Conservation (phyloP, 2,797 vertebrate genomes). For the Oreochromis mossambicus region DNA sequence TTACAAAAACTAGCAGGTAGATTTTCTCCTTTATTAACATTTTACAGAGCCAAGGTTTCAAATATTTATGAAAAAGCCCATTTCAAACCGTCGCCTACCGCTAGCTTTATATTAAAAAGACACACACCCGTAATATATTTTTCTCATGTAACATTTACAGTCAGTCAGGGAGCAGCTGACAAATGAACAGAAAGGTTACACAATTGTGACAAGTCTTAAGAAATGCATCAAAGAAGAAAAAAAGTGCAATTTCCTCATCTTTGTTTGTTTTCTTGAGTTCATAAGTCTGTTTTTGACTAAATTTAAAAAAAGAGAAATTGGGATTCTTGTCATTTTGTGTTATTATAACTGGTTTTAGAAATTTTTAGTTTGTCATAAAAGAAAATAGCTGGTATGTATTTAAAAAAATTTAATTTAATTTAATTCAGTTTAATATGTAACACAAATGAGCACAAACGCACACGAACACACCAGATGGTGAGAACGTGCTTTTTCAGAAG, state of each 20-base stretch:
- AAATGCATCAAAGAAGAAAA: neutral
- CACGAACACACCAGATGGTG: neutral
- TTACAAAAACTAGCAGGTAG: neutral
- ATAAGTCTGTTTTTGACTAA: neutral
- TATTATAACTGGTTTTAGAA: neutral
- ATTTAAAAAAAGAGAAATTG: neutral
- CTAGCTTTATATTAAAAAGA: neutral
- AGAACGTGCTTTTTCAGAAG: neutral
- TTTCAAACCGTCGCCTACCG: neutral
- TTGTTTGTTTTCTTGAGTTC: fast-evolving
- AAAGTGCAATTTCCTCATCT: neutral
- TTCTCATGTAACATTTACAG: neutral
- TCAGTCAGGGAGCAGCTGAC: neutral
- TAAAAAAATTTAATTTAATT: no score
- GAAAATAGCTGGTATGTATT: neutral
- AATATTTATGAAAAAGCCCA: neutral
- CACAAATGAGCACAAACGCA: neutral
- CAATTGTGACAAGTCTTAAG: neutral
- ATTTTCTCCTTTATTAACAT: neutral
- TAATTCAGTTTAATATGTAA: neutral
- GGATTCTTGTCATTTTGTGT: neutral
- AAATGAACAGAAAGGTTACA: neutral
- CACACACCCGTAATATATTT: neutral
- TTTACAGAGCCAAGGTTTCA: neutral
- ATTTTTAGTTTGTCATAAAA: neutral